Evolutionary conservation across 2,888 invertebrate species (phyloP).

Genomic region (Volucella bombylans): DNA sequence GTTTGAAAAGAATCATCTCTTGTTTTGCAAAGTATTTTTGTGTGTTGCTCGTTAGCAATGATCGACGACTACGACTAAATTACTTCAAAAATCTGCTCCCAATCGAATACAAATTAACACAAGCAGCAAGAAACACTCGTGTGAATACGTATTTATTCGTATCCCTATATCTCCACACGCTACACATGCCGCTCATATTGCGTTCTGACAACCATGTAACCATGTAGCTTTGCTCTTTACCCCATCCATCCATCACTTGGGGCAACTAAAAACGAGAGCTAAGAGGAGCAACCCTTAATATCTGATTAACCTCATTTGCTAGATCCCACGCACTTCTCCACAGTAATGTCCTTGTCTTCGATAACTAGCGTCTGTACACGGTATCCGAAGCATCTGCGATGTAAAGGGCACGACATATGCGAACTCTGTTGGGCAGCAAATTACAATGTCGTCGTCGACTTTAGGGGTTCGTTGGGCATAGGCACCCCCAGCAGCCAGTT

Average conservation of each 20-base stretch:
- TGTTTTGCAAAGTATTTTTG: too few relatives aligned
- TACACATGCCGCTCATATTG: not conserved
- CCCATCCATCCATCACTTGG: slow-evolving; percentile 12
- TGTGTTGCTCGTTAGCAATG: not conserved
- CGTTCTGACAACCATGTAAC: too few relatives aligned
- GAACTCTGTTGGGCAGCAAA: slow-evolving; percentile 49
- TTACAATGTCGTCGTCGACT: slow-evolving; percentile 16
- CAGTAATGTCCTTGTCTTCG: slow-evolving; percentile 16
- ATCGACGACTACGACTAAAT: slow-evolving; percentile 1
- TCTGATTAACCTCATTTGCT: slow-evolving; percentile 69
- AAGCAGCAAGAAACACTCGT: slow-evolving; percentile 29
- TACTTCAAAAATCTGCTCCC: slow-evolving; percentile 19
- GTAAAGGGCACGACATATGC: slow-evolving; percentile 30
- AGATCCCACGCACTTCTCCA: slow-evolving; percentile 45
- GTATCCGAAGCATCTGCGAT: slow-evolving; percentile 6
- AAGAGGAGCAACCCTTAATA: slow-evolving; percentile 44
- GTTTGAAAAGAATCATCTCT: too few relatives aligned
- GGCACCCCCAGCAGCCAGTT: not conserved
- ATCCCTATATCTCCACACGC: too few relatives aligned
- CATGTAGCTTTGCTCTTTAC: too few relatives aligned
- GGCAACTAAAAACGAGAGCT: slow-evolving; percentile 18
- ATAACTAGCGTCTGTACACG: slow-evolving; percentile 35
- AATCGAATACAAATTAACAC: slow-evolving; percentile 46
- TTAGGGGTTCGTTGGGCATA: not conserved
- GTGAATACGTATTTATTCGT: not conserved